A percentile compares a stretch with the other conserved stretches of the same genome.
These are phyloP conservation scores for Pomacea canaliculata DNA, from an alignment of 2,888 invertebrate genomes.

Conservation along the genomic window DNA sequence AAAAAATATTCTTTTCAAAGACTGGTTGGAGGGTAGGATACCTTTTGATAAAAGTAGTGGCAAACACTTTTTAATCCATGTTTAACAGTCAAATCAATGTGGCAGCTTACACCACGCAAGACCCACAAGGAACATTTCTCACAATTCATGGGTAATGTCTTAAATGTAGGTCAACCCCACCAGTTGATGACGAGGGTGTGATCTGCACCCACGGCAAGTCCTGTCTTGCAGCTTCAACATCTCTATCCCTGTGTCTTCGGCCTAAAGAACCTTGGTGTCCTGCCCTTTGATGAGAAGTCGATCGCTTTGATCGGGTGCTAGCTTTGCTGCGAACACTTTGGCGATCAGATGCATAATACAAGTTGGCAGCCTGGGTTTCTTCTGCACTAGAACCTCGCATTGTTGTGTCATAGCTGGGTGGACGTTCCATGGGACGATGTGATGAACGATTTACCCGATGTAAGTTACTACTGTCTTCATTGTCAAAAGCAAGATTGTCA, in stretches of 20 bases:
- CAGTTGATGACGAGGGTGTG: slow-evolving; percentile 50
- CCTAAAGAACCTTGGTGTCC: slow-evolving; percentile 15
- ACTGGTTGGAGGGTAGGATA: too few species aligned
- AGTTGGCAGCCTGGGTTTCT: slow-evolving; percentile 40
- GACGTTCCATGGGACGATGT: slow-evolving; percentile 43
- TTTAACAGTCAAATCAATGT: too few species aligned
- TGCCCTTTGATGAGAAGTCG: slow-evolving; percentile 21
- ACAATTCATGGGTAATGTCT: slow-evolving; percentile 26
- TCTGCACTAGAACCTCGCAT: slow-evolving; percentile 41
- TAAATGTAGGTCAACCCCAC: slow-evolving; percentile 21
- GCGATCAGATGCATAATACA: slow-evolving; percentile 50
- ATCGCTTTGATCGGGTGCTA: slow-evolving; percentile 51
- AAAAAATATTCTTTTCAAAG: too few species aligned
- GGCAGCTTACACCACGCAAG: too few species aligned
- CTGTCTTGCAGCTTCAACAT: slow-evolving; percentile 22
- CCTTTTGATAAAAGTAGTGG: too few species aligned
- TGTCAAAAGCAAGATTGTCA: slow-evolving; percentile 32
- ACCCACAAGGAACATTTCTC: too few species aligned
- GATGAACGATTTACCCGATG: slow-evolving; percentile 26
- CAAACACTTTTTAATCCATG: too few species aligned
- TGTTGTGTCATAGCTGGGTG: slow-evolving; percentile 61
- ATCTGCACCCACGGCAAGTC: slow-evolving; percentile 64
- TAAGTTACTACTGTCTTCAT: slow-evolving; percentile 22
- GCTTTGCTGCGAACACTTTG: slow-evolving; percentile 57
- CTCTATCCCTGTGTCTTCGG: slow-evolving; percentile 18